Evolutionary conservation across 2,888 invertebrate genomes (phyloP), one percentile per base, ranked within the genome.

Genomic region (Ligdia adustata): DNA sequence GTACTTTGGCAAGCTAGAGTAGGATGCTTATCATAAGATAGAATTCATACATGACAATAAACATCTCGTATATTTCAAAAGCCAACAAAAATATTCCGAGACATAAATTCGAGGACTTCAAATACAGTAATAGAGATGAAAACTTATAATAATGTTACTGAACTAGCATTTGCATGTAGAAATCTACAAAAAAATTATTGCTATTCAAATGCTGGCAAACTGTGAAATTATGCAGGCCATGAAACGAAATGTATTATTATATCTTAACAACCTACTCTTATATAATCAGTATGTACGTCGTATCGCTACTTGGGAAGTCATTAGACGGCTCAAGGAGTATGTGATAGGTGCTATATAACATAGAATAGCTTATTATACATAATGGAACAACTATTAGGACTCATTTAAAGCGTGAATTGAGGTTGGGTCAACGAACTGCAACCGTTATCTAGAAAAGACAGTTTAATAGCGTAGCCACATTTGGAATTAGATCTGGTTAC

Each of bases 261-360:
- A 55, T 49, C 48, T 32, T 24, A 14, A 46, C 50, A 54, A 48
- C 43, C 53, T 52, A 51, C 55, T 59, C 44, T 58, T 59, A 58
- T 58, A 62, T 75, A 76, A 75, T 82, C 72, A 73, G 71, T 75
- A 80, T 78, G 78, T 71, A 64, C 49, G 66, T 60, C 43, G 53
- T 60, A 66, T 63, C 38, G 69, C 77, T 77, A 79, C 81, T 83
- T 80, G 79, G 69, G 81, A 78, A 83, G 77, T 79, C 64, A 69
- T 55, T 58, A 55, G 43, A 39, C 53, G 56, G 55, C 55, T 55
- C 42, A 40, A 27, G 37, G 31, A 26, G 33, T 37, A 46, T 48
- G 38, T 26, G 37, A 49, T 16, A 48, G 48, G 28, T 11, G 7
- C 50, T 52, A 54, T 50, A 53, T 56, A 43, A 35, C 58, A 22